Conservation (phyloP, 2,797 vertebrate genomes). For the Aeoliscus strigatus region DNA sequence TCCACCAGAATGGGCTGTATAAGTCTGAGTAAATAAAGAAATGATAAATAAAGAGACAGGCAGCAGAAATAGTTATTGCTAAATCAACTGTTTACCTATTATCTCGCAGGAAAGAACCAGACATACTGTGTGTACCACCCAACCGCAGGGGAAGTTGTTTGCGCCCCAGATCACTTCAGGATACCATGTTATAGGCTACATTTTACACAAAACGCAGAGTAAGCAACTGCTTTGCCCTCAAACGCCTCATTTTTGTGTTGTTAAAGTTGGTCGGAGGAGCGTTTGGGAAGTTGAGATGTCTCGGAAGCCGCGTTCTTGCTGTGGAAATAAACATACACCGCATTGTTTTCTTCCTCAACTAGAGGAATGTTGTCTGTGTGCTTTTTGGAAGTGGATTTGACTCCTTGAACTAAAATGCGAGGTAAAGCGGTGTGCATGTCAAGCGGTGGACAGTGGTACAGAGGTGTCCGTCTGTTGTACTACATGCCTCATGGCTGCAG, state of each 20-base stretch:
- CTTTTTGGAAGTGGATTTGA: slow-evolving; percentile 4
- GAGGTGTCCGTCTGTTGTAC: slow-evolving; percentile 53
- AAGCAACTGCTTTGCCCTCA: slow-evolving; percentile 15
- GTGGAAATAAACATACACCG: slow-evolving; percentile 20
- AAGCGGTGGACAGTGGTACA: slow-evolving; percentile 34
- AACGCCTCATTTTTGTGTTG: slow-evolving; percentile 9
- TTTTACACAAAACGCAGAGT: slow-evolving; percentile 1
- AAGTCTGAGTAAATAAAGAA: too few species aligned
- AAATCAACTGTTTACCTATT: too few species aligned
- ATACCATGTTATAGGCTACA: neutral
- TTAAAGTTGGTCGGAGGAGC: slow-evolving; percentile 7
- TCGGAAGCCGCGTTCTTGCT: slow-evolving; percentile 14
- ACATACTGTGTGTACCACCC: neutral
- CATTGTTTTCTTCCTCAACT: slow-evolving; percentile 29
- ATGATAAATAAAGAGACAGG: too few species aligned
- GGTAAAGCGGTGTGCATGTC: slow-evolving; percentile 26
- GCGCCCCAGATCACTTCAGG: neutral
- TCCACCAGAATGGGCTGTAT: too few species aligned
- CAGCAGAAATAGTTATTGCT: too few species aligned
- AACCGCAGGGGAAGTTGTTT: slow-evolving; percentile 7
- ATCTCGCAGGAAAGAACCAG: too few species aligned
- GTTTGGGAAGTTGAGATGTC: slow-evolving; percentile 8
- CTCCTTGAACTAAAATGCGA: slow-evolving; percentile 6
- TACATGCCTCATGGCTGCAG: slow-evolving; percentile 49
- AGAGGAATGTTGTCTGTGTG: slow-evolving; percentile 24